These are phyloP conservation scores for Mesochorus sp. DNA, from an alignment of 2,888 invertebrate species.

Conservation along the genomic window DNA sequence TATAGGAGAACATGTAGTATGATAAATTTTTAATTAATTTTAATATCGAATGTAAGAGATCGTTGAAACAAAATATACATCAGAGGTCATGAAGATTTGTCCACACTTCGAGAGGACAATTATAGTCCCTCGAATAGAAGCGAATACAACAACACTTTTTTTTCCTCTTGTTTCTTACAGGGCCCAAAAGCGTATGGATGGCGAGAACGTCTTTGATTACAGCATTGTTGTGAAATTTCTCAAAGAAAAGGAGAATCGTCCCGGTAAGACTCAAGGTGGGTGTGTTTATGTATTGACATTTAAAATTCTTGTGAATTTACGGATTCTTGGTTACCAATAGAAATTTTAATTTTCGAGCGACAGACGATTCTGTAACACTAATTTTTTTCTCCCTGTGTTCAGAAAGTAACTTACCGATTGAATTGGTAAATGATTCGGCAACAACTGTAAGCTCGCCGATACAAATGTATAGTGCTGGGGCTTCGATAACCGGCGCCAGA, in stretches of 20 bases:
- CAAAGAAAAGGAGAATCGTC: slow-evolving; percentile 73
- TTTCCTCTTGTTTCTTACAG: slow-evolving; percentile 82
- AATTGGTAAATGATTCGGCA: slow-evolving; percentile 74
- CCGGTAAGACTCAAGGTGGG: slow-evolving; percentile 75
- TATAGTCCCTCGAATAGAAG: background rate
- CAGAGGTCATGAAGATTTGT: slow-evolving; percentile 45
- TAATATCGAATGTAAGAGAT: background rate
- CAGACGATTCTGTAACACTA: background rate
- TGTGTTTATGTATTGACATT: slow-evolving; percentile 14
- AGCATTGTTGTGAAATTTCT: slow-evolving; percentile 85
- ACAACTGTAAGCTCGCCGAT: slow-evolving; percentile 70
- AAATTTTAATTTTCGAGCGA: background rate
- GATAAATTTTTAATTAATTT: background rate
- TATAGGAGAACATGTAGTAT: background rate
- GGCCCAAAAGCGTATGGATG: slow-evolving; percentile 92
- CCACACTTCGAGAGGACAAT: slow-evolving; percentile 11
- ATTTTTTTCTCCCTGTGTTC: slow-evolving; percentile 15
- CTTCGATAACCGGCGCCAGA: slow-evolving; percentile 75
- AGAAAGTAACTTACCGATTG: slow-evolving; percentile 53
- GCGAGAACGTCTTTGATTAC: slow-evolving; percentile 91
- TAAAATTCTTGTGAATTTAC: slow-evolving; percentile 7
- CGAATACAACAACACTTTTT: slow-evolving; percentile 45
- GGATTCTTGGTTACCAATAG: background rate
- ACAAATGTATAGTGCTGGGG: slow-evolving; percentile 79
- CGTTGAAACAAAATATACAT: slow-evolving; percentile 2